These are phyloP conservation scores for Tanytarsus gracilentus DNA, from an alignment of 2,888 invertebrate species.

Conservation along the genomic window DNA sequence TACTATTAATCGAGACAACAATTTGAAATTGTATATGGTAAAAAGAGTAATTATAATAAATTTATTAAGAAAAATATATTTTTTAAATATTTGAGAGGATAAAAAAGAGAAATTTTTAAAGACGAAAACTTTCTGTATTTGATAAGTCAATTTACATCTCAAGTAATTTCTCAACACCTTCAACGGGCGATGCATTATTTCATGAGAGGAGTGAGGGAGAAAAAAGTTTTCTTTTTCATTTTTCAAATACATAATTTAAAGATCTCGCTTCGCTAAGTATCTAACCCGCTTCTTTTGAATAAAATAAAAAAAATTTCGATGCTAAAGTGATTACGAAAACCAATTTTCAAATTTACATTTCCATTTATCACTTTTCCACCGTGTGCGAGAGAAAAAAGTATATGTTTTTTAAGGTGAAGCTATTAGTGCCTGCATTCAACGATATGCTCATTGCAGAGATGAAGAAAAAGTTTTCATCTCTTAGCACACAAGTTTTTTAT, in stretches of 20 bases:
- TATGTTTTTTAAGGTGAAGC: background rate
- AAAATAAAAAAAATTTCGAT: too few relatives aligned
- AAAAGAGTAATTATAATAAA: too few relatives aligned
- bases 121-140: background rate
- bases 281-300: too few relatives aligned
- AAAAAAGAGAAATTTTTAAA: background rate
- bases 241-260: background rate
- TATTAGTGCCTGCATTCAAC: too few relatives aligned
- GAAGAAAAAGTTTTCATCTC: background rate
- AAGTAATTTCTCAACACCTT: background rate
- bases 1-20: too few relatives aligned
- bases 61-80: too few relatives aligned
- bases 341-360: conserved; percentile 26
- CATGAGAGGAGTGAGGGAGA: too few relatives aligned
- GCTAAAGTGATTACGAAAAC: background rate
- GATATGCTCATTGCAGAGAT: too few relatives aligned
- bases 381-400: background rate
- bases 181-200: background rate
- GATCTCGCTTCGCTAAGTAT: background rate
- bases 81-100: background rate
- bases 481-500: too few relatives aligned
- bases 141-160: background rate
- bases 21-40: too few relatives aligned
- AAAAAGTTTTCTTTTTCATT: background rate
- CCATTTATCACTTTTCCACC: conserved; percentile 8